Evolutionary conservation across 2,888 invertebrate genomes (phyloP).

Genomic region (Leucophora obtusa): DNA sequence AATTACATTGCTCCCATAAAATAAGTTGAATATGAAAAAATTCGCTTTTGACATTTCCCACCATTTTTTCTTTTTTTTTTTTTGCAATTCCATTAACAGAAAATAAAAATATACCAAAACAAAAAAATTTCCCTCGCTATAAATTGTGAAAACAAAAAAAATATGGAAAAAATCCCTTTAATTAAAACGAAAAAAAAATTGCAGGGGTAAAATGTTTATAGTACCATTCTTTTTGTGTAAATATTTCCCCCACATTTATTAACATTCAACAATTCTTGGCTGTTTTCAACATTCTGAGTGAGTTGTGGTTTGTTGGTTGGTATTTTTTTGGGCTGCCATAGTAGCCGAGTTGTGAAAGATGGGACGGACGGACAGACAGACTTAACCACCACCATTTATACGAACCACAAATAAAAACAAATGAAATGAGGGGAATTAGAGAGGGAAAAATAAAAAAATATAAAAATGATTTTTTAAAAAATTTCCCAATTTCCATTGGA

Average conservation of each 20-base stretch:
- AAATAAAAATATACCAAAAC: constrained; percentile 3
- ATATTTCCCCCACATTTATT: not conserved
- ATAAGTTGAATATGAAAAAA: not conserved
- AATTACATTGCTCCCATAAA: not conserved
- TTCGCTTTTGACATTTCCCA: constrained; percentile 4
- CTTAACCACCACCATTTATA: constrained; percentile 64
- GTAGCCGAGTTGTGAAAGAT: constrained; percentile 68
- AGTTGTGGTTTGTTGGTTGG: constrained; percentile 76
- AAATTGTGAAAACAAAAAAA: not conserved
- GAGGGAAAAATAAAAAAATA: constrained; percentile 32
- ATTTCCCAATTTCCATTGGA: constrained; percentile 64
- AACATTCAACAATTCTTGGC: constrained; percentile 31
- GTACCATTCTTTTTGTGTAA: not conserved
- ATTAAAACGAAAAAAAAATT: not conserved
- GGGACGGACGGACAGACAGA: constrained; percentile 68
- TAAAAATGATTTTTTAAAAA: constrained; percentile 28
- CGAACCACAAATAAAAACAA: constrained; percentile 58
- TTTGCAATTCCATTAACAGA: not conserved
- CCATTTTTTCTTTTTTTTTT: constrained; percentile 3
- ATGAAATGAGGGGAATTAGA: constrained; percentile 52
- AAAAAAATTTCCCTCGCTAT: constrained; percentile 13
- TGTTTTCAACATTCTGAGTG: constrained; percentile 68
- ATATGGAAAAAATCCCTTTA: constrained; percentile 24
- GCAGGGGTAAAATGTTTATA: constrained; percentile 50
- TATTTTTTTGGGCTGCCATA: constrained; percentile 65